These are phyloP conservation scores for Lepidurus couesii DNA, from an alignment of 1,140 invertebrate genomes.

Conservation along the genomic window DNA sequence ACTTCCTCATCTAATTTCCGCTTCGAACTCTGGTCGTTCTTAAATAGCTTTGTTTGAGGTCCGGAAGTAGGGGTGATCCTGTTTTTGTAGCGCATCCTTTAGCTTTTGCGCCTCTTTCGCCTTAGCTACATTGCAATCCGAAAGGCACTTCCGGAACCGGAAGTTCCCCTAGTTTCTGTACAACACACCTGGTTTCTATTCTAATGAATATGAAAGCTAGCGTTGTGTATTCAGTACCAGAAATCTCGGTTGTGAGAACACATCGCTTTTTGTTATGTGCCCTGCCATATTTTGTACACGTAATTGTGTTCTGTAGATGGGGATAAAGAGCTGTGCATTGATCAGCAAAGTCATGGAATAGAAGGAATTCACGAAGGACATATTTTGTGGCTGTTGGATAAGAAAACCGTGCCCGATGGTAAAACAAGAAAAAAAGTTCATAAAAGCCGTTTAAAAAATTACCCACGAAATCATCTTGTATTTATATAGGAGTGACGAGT, in stretches of 20 bases:
- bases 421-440: constrained; percentile 28
- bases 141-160: no score
- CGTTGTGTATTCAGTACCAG: neutral
- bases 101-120: no score
- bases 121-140: no score
- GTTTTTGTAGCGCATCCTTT: no score
- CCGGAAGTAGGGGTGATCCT: no score
- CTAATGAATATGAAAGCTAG: neutral
- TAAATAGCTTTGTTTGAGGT: no score
- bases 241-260: neutral
- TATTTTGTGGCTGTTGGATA: constrained; percentile 45
- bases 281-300: neutral
- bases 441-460: no score
- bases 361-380: constrained; percentile 44
- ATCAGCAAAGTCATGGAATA: constrained; percentile 46
- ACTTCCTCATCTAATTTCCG: no score
- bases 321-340: constrained; percentile 40
- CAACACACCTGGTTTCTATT: neutral
- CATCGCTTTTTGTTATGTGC: neutral
- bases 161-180: neutral
- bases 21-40: no score
- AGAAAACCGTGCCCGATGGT: constrained; percentile 41
- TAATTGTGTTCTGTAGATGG: neutral
- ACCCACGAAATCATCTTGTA: neutral
- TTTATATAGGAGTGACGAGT: constrained; percentile 2